A percentile compares a stretch with the other conserved stretches of the same genome.
These are phyloP conservation scores for Ataeniobius toweri DNA, from an alignment of 2,797 vertebrate genomes.

Conservation along the genomic window DNA sequence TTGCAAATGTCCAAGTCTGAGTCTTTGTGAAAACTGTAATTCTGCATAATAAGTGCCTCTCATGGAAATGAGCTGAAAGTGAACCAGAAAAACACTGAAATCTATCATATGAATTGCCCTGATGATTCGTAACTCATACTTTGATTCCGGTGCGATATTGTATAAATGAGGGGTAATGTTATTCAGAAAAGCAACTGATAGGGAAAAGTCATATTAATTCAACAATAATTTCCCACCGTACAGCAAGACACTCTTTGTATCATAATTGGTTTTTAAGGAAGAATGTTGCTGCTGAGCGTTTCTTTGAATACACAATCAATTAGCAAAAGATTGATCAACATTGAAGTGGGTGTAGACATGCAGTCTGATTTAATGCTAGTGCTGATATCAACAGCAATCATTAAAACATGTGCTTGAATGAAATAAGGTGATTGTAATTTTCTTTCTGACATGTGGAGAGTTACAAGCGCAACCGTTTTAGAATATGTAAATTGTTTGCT, in stretches of 20 bases:
- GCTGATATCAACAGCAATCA: neutral
- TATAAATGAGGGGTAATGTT: constrained; percentile 50
- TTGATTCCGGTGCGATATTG: constrained; percentile 40
- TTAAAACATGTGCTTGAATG: neutral
- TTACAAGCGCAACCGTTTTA: neutral
- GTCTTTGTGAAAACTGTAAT: constrained; percentile 62
- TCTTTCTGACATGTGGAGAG: neutral
- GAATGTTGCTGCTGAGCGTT: constrained; percentile 15
- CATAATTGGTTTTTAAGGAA: constrained; percentile 23
- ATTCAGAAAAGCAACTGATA: constrained; percentile 41
- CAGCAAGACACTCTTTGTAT: constrained; percentile 18
- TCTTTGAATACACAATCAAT: constrained; percentile 15
- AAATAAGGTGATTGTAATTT: neutral
- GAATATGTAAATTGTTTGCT: neutral
- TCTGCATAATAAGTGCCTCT: constrained; percentile 62
- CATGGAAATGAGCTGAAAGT: constrained; percentile 54
- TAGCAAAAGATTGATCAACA: constrained; percentile 17
- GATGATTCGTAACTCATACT: constrained; percentile 32
- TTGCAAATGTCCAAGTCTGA: constrained; percentile 62
- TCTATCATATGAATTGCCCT: constrained; percentile 48
- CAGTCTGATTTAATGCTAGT: neutral
- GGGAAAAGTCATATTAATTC: constrained; percentile 29
- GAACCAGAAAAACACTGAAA: constrained; percentile 52
- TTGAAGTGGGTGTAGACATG: neutral
- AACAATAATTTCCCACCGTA: constrained; percentile 30